A percentile compares a stretch with the other conserved stretches of the same genome.
Conservation (phyloP, 2,797 vertebrate species). For the Parauchenoglanis punctatus region DNA sequence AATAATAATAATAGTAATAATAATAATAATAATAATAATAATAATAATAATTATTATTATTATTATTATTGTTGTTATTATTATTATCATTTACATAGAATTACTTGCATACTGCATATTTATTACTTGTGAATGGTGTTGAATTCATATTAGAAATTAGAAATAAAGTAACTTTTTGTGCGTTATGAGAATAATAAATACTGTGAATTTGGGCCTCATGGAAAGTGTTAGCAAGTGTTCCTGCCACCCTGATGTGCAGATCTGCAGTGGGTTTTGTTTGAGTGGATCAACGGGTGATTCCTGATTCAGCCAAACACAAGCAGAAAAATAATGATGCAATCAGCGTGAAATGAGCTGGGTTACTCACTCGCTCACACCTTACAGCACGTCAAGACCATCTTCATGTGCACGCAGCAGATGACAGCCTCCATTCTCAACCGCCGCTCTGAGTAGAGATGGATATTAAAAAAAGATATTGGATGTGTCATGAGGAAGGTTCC, state of each 20-base stretch:
- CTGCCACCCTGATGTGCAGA: not conserved
- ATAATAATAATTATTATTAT: too few species aligned
- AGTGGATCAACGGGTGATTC: not conserved
- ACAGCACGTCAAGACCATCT: not conserved
- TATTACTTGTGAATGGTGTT: too few species aligned
- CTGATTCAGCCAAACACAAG: constrained; percentile 19
- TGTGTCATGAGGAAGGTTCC: constrained; percentile 7
- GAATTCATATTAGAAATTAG: not conserved
- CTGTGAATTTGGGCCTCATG: not conserved
- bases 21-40: too few species aligned
- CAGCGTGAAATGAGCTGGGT: not conserved
- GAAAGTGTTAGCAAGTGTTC: too few species aligned
- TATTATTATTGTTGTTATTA: too few species aligned
- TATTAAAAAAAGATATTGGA: not conserved
- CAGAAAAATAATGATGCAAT: constrained; percentile 16
- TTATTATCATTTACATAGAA: too few species aligned
- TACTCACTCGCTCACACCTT: not conserved
- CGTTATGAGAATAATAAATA: not conserved
- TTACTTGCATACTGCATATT: too few species aligned
- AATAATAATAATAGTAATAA: too few species aligned
- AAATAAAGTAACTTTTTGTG: not conserved
- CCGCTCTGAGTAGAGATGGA: not conserved
- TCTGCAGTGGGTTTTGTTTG: not conserved
- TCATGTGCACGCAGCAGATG: not conserved
- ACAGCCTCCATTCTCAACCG: not conserved